These are phyloP conservation scores for Ptilorrhoa leucosticta DNA, from an alignment of 2,113 vertebrate genomes.

Conservation along the genomic window DNA sequence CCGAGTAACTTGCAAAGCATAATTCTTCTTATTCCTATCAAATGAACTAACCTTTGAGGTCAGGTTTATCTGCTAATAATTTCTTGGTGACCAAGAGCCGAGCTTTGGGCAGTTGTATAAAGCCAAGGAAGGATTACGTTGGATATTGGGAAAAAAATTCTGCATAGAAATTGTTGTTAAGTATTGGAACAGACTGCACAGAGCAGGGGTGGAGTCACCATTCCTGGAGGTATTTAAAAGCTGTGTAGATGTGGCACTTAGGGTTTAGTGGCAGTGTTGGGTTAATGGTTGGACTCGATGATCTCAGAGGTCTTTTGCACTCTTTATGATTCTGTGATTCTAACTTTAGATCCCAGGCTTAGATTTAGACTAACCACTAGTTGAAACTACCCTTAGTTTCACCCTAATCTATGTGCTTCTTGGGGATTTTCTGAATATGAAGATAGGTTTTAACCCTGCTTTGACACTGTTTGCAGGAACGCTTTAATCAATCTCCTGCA, in stretches of 20 bases:
- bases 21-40: background rate
- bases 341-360: background rate
- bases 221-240: background rate
- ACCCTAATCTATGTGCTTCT: background rate
- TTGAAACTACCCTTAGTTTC: background rate
- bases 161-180: background rate
- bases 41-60: background rate
- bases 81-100: background rate
- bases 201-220: background rate
- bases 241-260: too few relatives aligned
- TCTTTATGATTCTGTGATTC: background rate
- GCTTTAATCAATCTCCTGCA: background rate
- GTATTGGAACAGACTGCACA: background rate
- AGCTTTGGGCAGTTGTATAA: background rate
- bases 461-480: background rate
- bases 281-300: accelerated
- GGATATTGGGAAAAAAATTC: background rate
- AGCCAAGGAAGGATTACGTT: background rate
- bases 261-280: background rate
- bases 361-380: background rate
- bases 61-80: background rate
- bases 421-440: background rate
- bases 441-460: background rate
- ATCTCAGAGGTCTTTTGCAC: background rate
- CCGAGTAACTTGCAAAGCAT: background rate